Conservation (phyloP, 2,888 invertebrate genomes). For the Kryphioiulus occultus region DNA sequence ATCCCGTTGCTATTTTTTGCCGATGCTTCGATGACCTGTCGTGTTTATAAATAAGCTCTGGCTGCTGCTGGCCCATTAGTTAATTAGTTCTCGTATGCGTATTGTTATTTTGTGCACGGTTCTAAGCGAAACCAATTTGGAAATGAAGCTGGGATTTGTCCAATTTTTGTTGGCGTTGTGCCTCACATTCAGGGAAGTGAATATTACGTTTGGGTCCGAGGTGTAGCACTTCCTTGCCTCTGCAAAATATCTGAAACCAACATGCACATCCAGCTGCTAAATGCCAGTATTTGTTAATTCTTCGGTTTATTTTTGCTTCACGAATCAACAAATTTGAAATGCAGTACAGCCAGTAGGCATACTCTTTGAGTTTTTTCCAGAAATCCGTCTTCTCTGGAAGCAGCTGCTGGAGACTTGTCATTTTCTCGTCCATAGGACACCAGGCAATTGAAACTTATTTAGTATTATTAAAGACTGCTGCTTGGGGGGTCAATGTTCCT, state of each 20-base stretch:
- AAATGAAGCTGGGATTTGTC: constrained; percentile 20
- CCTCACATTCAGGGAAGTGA: background rate
- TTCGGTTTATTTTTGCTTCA: background rate
- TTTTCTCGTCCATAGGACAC: background rate
- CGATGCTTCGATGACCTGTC: background rate
- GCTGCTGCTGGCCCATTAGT: background rate
- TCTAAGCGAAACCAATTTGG: background rate
- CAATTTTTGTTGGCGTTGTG: background rate
- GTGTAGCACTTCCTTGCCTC: background rate
- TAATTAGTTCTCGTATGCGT: background rate
- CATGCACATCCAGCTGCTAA: background rate
- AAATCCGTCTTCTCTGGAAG: background rate
- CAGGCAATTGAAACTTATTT: background rate
- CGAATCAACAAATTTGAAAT: background rate
- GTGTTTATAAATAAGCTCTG: constrained; percentile 13
- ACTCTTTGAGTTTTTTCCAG: background rate
- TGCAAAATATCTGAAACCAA: background rate
- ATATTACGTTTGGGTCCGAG: background rate
- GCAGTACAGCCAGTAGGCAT: background rate
- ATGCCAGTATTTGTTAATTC: background rate
- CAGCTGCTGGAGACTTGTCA: background rate
- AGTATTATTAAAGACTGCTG: background rate
- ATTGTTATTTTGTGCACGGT: background rate
- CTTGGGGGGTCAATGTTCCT: no score
- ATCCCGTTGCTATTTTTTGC: background rate